phyloP scores from a whole-genome alignment of 2,113 vertebrate species.

The Heptranchias perlo region DNA sequence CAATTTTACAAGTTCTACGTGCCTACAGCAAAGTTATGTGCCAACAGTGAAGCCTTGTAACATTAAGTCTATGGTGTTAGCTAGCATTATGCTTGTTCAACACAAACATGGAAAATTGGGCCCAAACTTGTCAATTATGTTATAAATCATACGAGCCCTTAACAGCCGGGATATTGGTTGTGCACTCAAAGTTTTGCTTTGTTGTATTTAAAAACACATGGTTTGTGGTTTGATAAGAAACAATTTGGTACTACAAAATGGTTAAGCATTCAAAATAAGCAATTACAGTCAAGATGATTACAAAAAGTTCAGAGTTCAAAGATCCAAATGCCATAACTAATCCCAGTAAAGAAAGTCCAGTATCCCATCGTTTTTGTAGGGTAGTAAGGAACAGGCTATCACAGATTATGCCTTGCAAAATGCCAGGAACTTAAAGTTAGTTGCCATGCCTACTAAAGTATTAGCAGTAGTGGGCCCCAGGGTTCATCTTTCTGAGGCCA shows the following conservation, averaged over 20 bases:
- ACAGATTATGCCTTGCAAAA: constrained; percentile 20
- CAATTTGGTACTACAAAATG: not conserved
- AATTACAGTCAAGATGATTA: not conserved
- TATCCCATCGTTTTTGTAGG: not conserved
- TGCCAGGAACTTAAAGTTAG: constrained; percentile 28
- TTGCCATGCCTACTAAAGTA: constrained; percentile 35
- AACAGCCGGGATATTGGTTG: not conserved
- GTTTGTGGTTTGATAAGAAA: not conserved
- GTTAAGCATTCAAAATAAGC: constrained; percentile 11
- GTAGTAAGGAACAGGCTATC: not conserved
- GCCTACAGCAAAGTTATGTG: not conserved
- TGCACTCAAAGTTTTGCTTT: not conserved
- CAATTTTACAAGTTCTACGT: not conserved
- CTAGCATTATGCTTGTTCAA: not conserved
- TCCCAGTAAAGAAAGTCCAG: not conserved
- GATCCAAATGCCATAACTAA: constrained; percentile 22
- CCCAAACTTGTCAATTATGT: not conserved
- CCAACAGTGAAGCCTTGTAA: not conserved
- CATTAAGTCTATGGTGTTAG: not conserved
- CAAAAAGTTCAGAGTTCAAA: constrained; percentile 21
- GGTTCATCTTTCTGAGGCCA: constrained; percentile 31
- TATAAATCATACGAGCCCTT: not conserved
- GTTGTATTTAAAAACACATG: not conserved
- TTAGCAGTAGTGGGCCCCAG: constrained; percentile 18
- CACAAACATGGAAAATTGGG: not conserved